phyloP scores from a whole-genome alignment of 2,888 invertebrate species.

The Yponomeuta cagnagella region DNA sequence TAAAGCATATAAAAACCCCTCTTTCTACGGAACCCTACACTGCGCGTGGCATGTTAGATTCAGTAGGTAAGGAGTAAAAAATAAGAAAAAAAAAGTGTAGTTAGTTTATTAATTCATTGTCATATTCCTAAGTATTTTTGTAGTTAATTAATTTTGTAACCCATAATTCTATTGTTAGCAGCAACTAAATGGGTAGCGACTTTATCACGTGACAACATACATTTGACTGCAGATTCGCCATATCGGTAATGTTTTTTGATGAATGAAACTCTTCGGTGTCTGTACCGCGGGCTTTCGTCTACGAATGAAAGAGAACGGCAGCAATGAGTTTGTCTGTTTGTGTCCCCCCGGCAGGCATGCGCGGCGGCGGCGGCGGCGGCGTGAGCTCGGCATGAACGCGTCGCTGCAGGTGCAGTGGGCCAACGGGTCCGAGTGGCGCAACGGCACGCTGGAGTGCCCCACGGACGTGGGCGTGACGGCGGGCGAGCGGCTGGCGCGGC shows the following conservation, averaged over 20 bases:
- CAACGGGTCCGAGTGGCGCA: slow-evolving; percentile 24
- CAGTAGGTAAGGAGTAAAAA: too few species aligned
- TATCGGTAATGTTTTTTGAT: not conserved
- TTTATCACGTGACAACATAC: too few species aligned
- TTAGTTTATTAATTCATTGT: too few species aligned
- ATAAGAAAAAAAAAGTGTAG: too few species aligned
- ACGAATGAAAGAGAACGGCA: not conserved
- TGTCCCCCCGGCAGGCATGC: not conserved
- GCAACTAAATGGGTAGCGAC: too few species aligned
- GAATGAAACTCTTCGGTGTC: not conserved
- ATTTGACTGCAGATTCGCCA: too few species aligned
- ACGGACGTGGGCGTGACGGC: slow-evolving; percentile 54
- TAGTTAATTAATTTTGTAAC: too few species aligned
- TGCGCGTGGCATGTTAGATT: too few species aligned
- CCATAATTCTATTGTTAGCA: too few species aligned
- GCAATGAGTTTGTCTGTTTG: not conserved
- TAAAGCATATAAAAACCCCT: too few species aligned
- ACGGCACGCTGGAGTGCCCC: slow-evolving; percentile 40
- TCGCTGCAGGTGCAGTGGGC: slow-evolving; percentile 22
- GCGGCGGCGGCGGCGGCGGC: slow-evolving; percentile 22
- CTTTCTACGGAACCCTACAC: too few species aligned
- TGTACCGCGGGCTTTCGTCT: not conserved
- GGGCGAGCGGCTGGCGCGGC: slow-evolving; percentile 80
- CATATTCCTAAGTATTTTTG: too few species aligned
- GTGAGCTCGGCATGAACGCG: slow-evolving; percentile 33